Evolutionary conservation across 2,888 invertebrate species (phyloP).

Genomic region (Lacanobia oleracea): DNA sequence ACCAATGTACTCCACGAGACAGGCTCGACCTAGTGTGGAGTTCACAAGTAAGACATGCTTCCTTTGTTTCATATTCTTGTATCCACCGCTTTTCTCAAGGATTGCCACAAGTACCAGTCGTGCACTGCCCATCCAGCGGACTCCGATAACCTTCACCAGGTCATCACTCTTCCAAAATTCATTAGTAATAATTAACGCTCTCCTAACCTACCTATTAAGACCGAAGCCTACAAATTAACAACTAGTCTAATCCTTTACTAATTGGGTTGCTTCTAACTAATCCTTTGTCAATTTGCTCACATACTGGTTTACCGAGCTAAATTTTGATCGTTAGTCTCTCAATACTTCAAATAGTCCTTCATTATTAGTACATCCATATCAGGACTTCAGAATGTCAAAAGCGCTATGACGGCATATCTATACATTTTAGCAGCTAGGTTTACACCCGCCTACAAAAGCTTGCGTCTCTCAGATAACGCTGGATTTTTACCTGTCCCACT

Average conservation of each 20-base stretch:
- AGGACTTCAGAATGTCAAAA: conserved; percentile 30
- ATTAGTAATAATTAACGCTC: background rate
- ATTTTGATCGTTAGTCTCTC: conserved; percentile 19
- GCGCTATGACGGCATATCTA: conserved; percentile 4
- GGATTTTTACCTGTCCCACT: conserved; percentile 49
- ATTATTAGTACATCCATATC: conserved; percentile 15
- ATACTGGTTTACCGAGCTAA: conserved; percentile 1
- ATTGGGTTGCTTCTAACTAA: conserved; percentile 33
- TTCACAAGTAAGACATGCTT: too few relatives aligned
- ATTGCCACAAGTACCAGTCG: background rate
- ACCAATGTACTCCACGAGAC: too few relatives aligned
- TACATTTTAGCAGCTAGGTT: conserved; percentile 18
- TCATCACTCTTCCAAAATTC: background rate
- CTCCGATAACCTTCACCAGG: background rate
- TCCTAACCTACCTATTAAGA: conserved; percentile 8
- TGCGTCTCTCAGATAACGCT: conserved; percentile 64
- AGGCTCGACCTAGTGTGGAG: too few relatives aligned
- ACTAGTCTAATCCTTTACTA: conserved; percentile 41
- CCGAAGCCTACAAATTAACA: conserved; percentile 27
- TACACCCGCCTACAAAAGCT: conserved; percentile 47
- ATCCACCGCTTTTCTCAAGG: background rate
- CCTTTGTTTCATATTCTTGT: too few relatives aligned
- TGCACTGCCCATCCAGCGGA: background rate
- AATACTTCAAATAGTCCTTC: conserved; percentile 17
- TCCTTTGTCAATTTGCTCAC: conserved; percentile 10